These are phyloP conservation scores for Metacarcinus magister DNA, from an alignment of 2,888 invertebrate species.

Conservation along the genomic window DNA sequence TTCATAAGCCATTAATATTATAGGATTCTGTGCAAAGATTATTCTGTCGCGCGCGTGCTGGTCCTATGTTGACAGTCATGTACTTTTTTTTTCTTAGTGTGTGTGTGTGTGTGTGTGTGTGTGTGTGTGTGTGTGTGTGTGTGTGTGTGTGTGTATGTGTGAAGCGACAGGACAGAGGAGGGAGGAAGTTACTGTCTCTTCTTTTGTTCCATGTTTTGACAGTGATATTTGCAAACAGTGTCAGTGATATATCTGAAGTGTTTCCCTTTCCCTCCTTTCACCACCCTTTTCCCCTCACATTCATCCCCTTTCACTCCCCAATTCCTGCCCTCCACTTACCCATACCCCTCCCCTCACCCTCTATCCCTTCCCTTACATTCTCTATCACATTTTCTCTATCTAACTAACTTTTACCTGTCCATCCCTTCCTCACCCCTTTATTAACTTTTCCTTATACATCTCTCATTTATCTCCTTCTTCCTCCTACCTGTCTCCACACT, in stretches of 20 bases:
- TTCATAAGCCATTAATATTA: not conserved
- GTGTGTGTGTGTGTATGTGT: not conserved
- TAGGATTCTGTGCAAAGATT: not conserved
- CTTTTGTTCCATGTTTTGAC: not conserved
- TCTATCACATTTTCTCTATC: not conserved
- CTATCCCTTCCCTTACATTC: not conserved
- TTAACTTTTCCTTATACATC: not conserved
- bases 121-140: not conserved
- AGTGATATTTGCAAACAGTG: slow-evolving; percentile 22
- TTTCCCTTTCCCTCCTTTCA: not conserved
- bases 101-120: not conserved
- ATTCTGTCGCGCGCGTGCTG: not conserved
- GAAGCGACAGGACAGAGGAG: not conserved
- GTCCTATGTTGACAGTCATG: too few relatives aligned
- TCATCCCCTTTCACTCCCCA: too few relatives aligned
- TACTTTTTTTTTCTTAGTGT: not conserved
- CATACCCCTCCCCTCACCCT: not conserved
- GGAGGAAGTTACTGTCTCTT: not conserved
- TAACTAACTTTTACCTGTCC: not conserved
- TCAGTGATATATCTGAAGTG: not conserved
- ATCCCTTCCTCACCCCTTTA: not conserved
- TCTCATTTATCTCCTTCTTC: not conserved
- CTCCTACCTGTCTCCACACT: not conserved
- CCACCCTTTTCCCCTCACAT: too few relatives aligned
- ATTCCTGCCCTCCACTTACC: not conserved